Percentiles rank a stretch among this genome's conserved stretches.
Evolutionary conservation across 2,113 vertebrate genomes (phyloP).

Genomic region (Lucifuga dentata): DNA sequence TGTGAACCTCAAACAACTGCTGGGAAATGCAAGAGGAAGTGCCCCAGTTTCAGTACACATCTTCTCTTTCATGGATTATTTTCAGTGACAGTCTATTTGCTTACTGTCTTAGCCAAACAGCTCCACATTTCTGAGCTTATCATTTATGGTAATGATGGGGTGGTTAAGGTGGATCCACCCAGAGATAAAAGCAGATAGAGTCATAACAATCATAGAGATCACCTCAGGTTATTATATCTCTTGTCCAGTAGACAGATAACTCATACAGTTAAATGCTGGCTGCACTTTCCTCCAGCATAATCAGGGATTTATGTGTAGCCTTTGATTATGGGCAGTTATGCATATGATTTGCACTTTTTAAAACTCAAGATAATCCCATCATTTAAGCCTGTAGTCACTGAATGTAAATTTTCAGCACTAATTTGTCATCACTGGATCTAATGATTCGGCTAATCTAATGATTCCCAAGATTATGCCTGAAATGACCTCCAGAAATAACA

Average conservation of each 20-base stretch:
- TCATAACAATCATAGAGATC: conserved; percentile 65
- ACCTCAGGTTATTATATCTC: conserved; percentile 56
- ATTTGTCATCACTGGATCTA: background rate
- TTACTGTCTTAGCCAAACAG: conserved; percentile 14
- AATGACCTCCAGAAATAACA: conserved; percentile 16
- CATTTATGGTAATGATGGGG: conserved; percentile 48
- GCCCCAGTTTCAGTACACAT: background rate
- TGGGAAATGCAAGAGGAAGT: background rate
- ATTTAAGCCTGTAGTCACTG: conserved; percentile 13
- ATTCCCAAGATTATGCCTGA: conserved; percentile 7
- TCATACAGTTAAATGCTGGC: conserved; percentile 63
- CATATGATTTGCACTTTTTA: conserved; percentile 38
- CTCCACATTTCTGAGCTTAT: conserved; percentile 40
- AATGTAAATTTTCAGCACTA: conserved; percentile 16
- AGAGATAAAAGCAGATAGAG: conserved; percentile 59
- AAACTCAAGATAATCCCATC: conserved; percentile 27
- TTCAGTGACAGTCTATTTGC: conserved; percentile 5
- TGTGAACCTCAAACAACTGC: conserved; percentile 11
- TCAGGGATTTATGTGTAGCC: conserved; percentile 53
- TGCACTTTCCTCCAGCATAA: conserved; percentile 59
- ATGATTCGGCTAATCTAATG: too few relatives aligned
- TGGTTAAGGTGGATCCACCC: conserved; percentile 56
- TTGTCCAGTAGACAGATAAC: conserved; percentile 67
- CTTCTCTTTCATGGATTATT: conserved; percentile 18
- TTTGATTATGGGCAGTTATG: conserved; percentile 55